Evolutionary conservation across 2,888 invertebrate species (phyloP).

Genomic region (Andrena bucephala): DNA sequence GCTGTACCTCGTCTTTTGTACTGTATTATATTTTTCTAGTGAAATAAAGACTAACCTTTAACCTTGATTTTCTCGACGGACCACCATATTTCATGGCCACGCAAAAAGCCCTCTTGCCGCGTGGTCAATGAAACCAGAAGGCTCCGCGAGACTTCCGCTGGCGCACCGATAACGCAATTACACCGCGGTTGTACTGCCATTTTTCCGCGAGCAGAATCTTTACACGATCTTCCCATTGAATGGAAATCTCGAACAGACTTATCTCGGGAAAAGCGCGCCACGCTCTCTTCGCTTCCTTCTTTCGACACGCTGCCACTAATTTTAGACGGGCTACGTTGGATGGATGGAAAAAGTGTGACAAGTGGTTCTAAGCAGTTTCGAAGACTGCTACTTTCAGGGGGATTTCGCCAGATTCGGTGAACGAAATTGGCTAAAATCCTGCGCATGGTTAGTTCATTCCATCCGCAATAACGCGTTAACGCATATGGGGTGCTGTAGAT

Average conservation of each 20-base stretch:
- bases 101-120: neutral
- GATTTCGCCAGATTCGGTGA: too few relatives aligned
- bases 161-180: conserved; percentile 67
- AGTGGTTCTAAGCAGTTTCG: conserved; percentile 24
- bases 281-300: conserved; percentile 14
- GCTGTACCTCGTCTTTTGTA: too few relatives aligned
- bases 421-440: too few relatives aligned
- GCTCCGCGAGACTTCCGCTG: conserved; percentile 59
- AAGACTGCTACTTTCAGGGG: too few relatives aligned
- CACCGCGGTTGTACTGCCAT: conserved; percentile 47
- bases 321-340: conserved; percentile 15
- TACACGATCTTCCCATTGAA: conserved; percentile 73
- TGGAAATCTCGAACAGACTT: conserved; percentile 65
- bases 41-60: too few relatives aligned
- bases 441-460: too few relatives aligned
- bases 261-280: conserved; percentile 53
- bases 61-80: neutral
- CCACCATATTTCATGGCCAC: neutral
- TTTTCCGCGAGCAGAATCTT: conserved; percentile 67
- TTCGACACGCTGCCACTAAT: conserved; percentile 18
- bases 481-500: too few relatives aligned
- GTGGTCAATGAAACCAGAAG: conserved; percentile 58
- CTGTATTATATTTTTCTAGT: too few relatives aligned
- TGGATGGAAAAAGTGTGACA: conserved; percentile 29
- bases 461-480: too few relatives aligned